Conservation (phyloP, 2,797 vertebrate species). For the Sciaenops ocellatus region DNA sequence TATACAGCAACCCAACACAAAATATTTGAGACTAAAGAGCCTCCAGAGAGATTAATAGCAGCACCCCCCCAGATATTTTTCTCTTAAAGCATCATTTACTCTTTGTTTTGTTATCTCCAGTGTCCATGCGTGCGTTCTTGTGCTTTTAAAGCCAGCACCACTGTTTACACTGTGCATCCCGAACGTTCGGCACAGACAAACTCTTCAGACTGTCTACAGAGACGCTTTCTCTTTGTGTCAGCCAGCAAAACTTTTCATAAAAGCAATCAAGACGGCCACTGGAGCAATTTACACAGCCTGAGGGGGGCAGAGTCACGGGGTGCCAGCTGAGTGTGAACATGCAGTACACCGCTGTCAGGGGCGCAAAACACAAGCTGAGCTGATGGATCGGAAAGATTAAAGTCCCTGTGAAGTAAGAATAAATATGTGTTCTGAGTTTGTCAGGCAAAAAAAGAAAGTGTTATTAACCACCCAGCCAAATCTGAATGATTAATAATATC, state of each 20-base stretch:
- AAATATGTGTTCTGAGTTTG: too few relatives aligned
- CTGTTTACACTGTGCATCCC: constrained; percentile 24
- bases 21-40: constrained; percentile 41
- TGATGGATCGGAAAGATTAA: constrained; percentile 9
- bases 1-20: constrained; percentile 3
- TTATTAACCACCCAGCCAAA: too few relatives aligned
- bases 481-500: too few relatives aligned
- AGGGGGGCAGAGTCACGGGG: constrained; percentile 49
- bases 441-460: too few relatives aligned
- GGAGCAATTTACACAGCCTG: constrained; percentile 58
- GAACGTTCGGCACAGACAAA: constrained; percentile 65
- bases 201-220: constrained; percentile 53
- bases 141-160: constrained; percentile 45
- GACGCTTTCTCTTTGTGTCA: constrained; percentile 69
- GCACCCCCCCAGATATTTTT: constrained; percentile 35
- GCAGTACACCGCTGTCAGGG: constrained; percentile 34
- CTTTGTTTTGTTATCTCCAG: constrained; percentile 28
- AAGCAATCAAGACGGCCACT: constrained; percentile 52
- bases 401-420: too few relatives aligned
- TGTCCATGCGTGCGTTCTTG: constrained; percentile 26
- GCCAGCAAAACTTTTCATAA: constrained; percentile 63
- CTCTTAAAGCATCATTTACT: constrained; percentile 42
- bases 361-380: constrained; percentile 26
- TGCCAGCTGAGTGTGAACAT: constrained; percentile 39
- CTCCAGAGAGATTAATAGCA: constrained; percentile 52